These are phyloP conservation scores for Amphilophus citrinellus DNA, from an alignment of 2,113 vertebrate species.

Conservation along the genomic window DNA sequence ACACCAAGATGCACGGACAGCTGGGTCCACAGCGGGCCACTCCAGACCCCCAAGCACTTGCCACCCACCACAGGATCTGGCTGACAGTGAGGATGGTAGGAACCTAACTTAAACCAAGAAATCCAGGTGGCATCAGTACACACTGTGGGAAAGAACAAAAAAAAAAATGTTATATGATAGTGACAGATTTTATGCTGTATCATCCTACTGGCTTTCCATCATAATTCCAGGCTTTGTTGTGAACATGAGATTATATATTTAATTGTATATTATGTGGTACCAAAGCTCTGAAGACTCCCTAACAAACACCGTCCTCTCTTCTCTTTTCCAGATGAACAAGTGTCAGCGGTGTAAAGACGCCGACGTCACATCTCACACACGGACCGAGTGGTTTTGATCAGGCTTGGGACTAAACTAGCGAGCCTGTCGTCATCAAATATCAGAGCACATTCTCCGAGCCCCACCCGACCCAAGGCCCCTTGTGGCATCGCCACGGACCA, in stretches of 20 bases:
- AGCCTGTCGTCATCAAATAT: conserved; percentile 13
- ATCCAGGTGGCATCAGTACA: not conserved
- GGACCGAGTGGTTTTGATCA: not conserved
- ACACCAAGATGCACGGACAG: conserved; percentile 48
- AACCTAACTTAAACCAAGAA: not conserved
- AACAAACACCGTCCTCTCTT: not conserved
- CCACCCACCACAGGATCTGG: conserved; percentile 70
- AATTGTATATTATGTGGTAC: not conserved
- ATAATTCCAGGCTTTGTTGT: not conserved
- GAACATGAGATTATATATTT: not conserved
- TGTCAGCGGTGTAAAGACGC: conserved; percentile 87
- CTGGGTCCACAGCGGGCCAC: conserved; percentile 73
- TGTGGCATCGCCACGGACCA: conserved; percentile 3
- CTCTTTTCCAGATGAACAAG: conserved; percentile 92
- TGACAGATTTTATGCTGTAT: not conserved
- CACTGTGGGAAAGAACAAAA: not conserved
- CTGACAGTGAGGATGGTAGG: conserved; percentile 94
- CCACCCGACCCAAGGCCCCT: not conserved
- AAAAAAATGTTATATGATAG: not conserved
- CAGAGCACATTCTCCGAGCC: conserved; percentile 67
- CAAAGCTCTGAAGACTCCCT: not conserved
- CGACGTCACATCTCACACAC: conserved; percentile 42
- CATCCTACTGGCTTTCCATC: not conserved
- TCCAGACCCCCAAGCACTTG: conserved; percentile 71
- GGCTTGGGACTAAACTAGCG: conserved; percentile 38